These are phyloP conservation scores for Hyperoplus immaculatus DNA, from an alignment of 2,797 vertebrate species.

Conservation along the genomic window DNA sequence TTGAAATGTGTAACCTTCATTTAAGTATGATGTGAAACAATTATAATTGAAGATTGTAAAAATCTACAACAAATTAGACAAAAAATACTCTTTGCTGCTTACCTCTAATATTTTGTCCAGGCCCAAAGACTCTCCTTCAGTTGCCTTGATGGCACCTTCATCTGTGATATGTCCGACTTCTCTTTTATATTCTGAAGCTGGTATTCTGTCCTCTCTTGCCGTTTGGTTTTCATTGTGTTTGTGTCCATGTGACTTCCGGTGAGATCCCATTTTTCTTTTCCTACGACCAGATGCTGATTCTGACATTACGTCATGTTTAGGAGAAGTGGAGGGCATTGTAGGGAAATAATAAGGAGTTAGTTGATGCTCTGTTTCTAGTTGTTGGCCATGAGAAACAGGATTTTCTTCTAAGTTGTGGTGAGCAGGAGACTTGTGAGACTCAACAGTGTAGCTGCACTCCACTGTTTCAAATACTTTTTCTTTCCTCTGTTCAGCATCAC, in stretches of 20 bases:
- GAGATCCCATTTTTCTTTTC: slow-evolving; percentile 78
- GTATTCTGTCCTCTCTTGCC: slow-evolving; percentile 2
- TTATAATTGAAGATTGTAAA: background rate
- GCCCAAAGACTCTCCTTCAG: background rate
- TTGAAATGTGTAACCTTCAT: background rate
- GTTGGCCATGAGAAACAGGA: slow-evolving; percentile 15
- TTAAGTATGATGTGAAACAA: slow-evolving; percentile 7
- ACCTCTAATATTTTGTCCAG: slow-evolving; percentile 59
- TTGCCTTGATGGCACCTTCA: slow-evolving; percentile 55
- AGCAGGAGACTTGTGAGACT: slow-evolving; percentile 19
- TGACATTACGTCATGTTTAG: slow-evolving; percentile 25
- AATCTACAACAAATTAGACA: background rate
- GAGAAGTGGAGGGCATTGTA: slow-evolving; percentile 20
- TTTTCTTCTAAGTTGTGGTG: slow-evolving; percentile 30
- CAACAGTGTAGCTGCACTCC: slow-evolving; percentile 19
- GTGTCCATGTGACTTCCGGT: slow-evolving; percentile 56
- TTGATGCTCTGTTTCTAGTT: slow-evolving; percentile 19
- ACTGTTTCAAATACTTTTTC: slow-evolving; percentile 38
- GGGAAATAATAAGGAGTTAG: slow-evolving; percentile 15
- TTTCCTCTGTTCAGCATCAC: slow-evolving; percentile 19
- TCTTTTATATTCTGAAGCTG: slow-evolving; percentile 6
- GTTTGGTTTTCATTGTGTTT: slow-evolving; percentile 32
- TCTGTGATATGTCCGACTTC: slow-evolving; percentile 8
- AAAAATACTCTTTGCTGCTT: slow-evolving; percentile 30
- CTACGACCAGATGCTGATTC: slow-evolving; percentile 51